Evolutionary conservation across 2,888 invertebrate genomes (phyloP).

Genomic region (Pyrochroa serraticornis): DNA sequence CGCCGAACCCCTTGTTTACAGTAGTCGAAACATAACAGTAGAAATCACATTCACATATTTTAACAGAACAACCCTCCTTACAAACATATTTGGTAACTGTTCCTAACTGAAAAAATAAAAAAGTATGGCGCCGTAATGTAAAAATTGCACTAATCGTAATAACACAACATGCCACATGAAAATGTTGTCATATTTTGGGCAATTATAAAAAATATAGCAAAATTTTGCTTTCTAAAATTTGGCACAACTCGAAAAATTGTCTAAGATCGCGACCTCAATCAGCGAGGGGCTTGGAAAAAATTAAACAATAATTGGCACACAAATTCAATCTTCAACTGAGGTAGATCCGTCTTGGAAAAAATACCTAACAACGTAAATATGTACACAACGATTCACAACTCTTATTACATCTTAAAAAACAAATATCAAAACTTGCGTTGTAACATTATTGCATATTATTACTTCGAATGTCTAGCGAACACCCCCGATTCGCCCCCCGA

Average conservation of each 20-base stretch:
- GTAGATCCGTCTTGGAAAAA: slow-evolving; percentile 57
- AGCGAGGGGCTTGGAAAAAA: slow-evolving; percentile 7
- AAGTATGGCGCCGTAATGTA: slow-evolving; percentile 12
- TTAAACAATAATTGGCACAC: slow-evolving; percentile 47
- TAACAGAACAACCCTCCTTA: slow-evolving; percentile 40
- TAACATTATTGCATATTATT: slow-evolving; percentile 56
- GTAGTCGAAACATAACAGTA: slow-evolving; percentile 20
- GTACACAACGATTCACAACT: slow-evolving; percentile 52
- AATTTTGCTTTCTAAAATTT: slow-evolving; percentile 29
- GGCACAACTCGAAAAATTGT: slow-evolving; percentile 26
- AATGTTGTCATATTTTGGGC: slow-evolving; percentile 19
- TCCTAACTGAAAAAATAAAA: slow-evolving; percentile 31
- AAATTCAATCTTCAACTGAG: slow-evolving; percentile 53
- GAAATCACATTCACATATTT: slow-evolving; percentile 39
- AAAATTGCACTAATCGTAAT: slow-evolving; percentile 34
- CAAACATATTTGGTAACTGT: slow-evolving; percentile 42
- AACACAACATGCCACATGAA: slow-evolving; percentile 31
- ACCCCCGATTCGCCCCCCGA: slow-evolving; percentile 4
- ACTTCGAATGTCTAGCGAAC: slow-evolving; percentile 40
- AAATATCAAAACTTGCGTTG: slow-evolving; percentile 58
- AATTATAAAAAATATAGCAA: slow-evolving; percentile 23
- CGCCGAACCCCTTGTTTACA: slow-evolving; percentile 27
- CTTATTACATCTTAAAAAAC: slow-evolving; percentile 46
- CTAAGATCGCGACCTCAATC: slow-evolving; percentile 18
- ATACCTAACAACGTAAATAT: slow-evolving; percentile 52